Percentiles rank a stretch among this genome's conserved stretches.
Evolutionary conservation across 2,113 vertebrate genomes (phyloP).

Genomic region (Ictalurus furcatus): DNA sequence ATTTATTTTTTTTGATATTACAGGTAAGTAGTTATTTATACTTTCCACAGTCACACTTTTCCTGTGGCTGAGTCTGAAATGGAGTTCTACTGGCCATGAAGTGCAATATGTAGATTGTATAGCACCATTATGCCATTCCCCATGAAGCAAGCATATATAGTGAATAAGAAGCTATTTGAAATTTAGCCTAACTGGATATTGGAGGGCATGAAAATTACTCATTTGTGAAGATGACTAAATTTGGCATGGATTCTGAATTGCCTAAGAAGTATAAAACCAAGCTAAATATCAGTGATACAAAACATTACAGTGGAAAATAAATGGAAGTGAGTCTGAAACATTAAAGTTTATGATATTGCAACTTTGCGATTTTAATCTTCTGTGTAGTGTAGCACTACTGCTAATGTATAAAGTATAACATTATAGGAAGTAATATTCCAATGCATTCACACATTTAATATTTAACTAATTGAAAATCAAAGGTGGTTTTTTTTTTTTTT

Average conservation of each 20-base stretch:
- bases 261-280: not conserved
- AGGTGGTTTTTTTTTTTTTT: no score
- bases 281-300: not conserved
- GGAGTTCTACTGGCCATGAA: not conserved
- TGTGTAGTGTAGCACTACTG: not conserved
- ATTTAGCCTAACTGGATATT: not conserved
- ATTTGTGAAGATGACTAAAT: not conserved
- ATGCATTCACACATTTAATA: not conserved
- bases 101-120: not conserved
- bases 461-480: not conserved
- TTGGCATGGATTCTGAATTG: not conserved
- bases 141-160: not conserved
- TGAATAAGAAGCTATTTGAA: not conserved
- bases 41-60: not conserved
- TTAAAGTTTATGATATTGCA: not conserved
- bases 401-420: not conserved
- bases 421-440: not conserved
- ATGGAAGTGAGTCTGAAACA: not conserved
- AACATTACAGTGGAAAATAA: not conserved
- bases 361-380: not conserved
- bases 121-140: not conserved
- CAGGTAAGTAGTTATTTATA: not conserved
- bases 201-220: not conserved
- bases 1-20: not conserved
- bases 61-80: not conserved